Base-by-base conservation (phyloP, 1,140 invertebrate genomes). In the Hermatobates lingyangjiaoensis region DNA sequence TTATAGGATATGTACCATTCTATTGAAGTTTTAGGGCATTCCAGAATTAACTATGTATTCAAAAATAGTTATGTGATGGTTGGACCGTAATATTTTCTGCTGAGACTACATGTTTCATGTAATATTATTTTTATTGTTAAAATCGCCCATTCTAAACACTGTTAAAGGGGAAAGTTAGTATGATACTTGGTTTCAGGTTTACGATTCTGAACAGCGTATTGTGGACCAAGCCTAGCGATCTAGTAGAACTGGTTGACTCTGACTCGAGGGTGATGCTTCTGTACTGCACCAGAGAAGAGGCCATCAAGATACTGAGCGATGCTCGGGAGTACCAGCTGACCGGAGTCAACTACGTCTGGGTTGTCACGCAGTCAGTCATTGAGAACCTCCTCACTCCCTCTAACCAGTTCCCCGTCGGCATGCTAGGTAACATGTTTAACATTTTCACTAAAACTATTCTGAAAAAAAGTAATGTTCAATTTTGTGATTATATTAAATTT, bases 321-420 rank as follows among this genome's bases (percentile, higher is more conserved):
- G 90, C 90, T 2, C 72, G 75, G 51, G 78, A 87, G 57, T 73
- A 88, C 55, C 85, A 88, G 56, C 77, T 95, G 42, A 93, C 89
- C 1, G 88, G 87, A 2, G 84, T 90, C 63, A 91, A 93, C 63
- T 95, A 93, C 64, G 87, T 95, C 5, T 96, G 92, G 92, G 87
- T 97, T 45, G 87, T 92, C 0, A 92, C 88, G n/a, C 87, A 94
- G 65, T 88, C 86, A 59, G 88, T 92, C 40, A 86, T 95, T 34
- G 87, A 76, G 61, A 81, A 80, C 60, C 60, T 70, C 48, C 74
- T 81, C 58, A 79, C 81, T n/a, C 76, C 81, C 0, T 74, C 77
- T 54, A 42, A 54, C 18, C 79, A 87, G 58, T 94, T 93, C 64
- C 89, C 89, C 0, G 77, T 91, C 20, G 91, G 91, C 27, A 90